phyloP scores from a whole-genome alignment of 2,113 vertebrate genomes.

The Poicephalus meyeri region DNA sequence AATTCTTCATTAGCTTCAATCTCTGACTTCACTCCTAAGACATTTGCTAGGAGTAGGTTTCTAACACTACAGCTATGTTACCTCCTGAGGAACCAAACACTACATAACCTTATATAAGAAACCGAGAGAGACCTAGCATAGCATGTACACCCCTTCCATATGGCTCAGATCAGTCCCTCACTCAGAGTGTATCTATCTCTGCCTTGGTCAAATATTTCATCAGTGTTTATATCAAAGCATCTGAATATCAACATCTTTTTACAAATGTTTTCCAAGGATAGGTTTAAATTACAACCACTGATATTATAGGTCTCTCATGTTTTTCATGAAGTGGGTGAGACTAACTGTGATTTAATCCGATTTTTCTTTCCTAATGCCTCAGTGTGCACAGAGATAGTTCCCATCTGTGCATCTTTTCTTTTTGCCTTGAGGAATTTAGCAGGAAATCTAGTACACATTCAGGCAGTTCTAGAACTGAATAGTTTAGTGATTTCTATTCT shows the following conservation, averaged over 20 bases:
- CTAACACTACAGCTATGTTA: neutral
- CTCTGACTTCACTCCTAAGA: neutral
- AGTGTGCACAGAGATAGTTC: neutral
- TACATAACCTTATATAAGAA: neutral
- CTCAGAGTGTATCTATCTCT: neutral
- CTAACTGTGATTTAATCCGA: neutral
- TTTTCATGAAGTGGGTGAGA: neutral
- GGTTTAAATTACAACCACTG: neutral
- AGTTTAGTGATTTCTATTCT: slow-evolving; percentile 36
- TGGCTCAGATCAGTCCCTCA: neutral
- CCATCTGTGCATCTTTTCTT: slow-evolving; percentile 26
- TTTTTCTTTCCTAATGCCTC: neutral
- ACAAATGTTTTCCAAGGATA: neutral
- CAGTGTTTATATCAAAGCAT: neutral
- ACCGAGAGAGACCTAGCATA: neutral
- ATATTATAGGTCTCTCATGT: neutral
- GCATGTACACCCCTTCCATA: neutral
- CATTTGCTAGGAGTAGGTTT: neutral
- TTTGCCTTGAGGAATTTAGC: slow-evolving; percentile 24
- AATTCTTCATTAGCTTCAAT: neutral
- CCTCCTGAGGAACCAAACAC: neutral
- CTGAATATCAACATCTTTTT: neutral
- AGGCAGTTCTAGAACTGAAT: neutral
- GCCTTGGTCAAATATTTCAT: neutral
- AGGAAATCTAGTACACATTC: neutral